Base-by-base conservation (phyloP, 2,888 invertebrate species). In the Melipona bicolor region DNA sequence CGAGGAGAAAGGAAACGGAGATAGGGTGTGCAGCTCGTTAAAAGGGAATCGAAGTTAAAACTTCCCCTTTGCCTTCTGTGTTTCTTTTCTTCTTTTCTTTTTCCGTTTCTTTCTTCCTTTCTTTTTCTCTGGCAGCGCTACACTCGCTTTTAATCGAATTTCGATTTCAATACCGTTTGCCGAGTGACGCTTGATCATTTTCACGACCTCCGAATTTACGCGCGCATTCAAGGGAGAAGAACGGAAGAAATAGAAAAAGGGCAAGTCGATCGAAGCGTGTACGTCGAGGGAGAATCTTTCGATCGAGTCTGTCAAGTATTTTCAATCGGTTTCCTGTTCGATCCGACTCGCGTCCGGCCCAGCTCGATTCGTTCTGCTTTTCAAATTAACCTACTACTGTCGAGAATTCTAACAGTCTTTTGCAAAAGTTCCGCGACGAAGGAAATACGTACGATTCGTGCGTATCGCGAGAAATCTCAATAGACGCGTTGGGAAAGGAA, bases 261-360 rank as follows among this genome's bases (percentile, higher is more conserved):
- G 79, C 77, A 88, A 4, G 32, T 86, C 84, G 81, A 81, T 87
- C 80, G 72, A 69, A 82, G 59, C n/a, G 52, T 36, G 36, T 71
- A 75, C 87, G 81, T 64, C 81, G 75, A 81, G 64, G 32, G 79
- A 68, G 78, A 83, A 78, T 54, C 67, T 74, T 65, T 64, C 65
- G 27, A 71, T 65, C 70, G 74, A 75, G 17, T 70, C 72, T 49
- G 68, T 68, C 32, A 17, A 75, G 59, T 67, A 75, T 80, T 80
- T 62, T 52, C 13, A 49, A 19, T 49, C 27, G 21, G 21, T 32
- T 27, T 27, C 43, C 27, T 24, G 69, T 50, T n/a, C 69, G 21
- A 50, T 24, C 67, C 21, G 56, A 32, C 68, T 49, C 49, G 32
- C n/a, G 5, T 61, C 32, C 75, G 68, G n/a, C 50, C 32, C 32